Conservation (phyloP, 2,113 vertebrate genomes). For the Strigops habroptila region DNA sequence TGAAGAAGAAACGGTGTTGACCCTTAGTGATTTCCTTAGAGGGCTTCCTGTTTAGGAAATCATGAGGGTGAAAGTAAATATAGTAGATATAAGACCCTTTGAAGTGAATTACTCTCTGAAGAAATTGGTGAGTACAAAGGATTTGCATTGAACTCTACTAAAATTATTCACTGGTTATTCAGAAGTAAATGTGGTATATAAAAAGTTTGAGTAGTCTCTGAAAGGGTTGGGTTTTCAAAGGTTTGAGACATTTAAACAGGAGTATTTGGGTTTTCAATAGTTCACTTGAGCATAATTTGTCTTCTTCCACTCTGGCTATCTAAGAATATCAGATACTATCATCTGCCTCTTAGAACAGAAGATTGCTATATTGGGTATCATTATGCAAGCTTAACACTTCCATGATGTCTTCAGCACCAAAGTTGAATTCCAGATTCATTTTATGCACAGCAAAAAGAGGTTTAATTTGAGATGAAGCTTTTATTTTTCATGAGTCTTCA, state of each 20-base stretch:
- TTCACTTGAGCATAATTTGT: background rate
- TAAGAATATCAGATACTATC: background rate
- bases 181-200: background rate
- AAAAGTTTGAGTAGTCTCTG: background rate
- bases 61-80: background rate
- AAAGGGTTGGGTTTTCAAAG: background rate
- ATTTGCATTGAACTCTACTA: background rate
- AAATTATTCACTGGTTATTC: background rate
- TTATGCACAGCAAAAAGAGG: background rate
- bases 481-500: background rate
- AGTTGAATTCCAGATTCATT: background rate
- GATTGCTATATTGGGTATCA: background rate
- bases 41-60: background rate
- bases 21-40: background rate
- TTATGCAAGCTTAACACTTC: background rate
- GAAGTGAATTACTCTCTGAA: background rate
- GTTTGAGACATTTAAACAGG: background rate
- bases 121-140: background rate
- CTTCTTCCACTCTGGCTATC: background rate
- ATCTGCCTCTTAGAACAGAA: background rate
- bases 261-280: background rate
- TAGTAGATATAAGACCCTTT: background rate
- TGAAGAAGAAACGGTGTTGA: background rate
- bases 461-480: background rate
- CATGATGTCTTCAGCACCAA: background rate